A percentile compares a stretch with the other conserved stretches of the same genome.
Conservation (phyloP, 1,140 invertebrate species). For the Ceratina japonica region DNA sequence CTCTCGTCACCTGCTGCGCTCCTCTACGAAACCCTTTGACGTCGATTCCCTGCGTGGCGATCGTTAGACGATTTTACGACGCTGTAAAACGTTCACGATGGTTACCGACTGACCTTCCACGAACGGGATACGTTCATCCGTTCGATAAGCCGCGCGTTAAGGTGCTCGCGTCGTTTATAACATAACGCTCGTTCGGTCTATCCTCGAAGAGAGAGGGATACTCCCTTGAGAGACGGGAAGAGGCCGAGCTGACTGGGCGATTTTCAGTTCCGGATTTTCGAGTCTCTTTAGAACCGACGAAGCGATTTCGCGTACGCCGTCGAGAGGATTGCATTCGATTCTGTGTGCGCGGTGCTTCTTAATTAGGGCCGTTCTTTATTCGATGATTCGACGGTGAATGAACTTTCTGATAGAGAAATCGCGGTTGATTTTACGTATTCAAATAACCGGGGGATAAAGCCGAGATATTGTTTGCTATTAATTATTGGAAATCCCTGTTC, state of each 20-base stretch:
- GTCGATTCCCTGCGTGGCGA: conserved; percentile 34
- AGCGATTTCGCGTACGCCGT: background rate
- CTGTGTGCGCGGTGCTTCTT: background rate
- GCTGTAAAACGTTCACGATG: conserved; percentile 48
- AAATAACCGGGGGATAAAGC: no score
- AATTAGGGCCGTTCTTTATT: background rate
- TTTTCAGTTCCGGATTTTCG: background rate
- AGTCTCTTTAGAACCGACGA: background rate
- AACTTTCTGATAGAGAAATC: background rate
- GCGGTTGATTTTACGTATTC: no score
- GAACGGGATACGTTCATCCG: conserved; percentile 25
- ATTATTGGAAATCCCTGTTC: no score
- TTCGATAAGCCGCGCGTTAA: conserved; percentile 32
- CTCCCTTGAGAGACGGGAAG: background rate
- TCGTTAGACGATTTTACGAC: conserved; percentile 61
- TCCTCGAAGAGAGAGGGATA: background rate
- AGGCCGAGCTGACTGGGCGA: conserved; percentile 12
- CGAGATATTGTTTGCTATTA: no score
- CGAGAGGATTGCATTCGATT: background rate
- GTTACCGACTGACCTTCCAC: conserved; percentile 52
- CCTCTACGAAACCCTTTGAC: conserved; percentile 12
- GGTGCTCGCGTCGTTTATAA: conserved; percentile 29
- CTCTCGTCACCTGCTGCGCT: background rate
- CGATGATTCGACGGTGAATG: background rate
- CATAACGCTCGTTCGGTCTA: conserved; percentile 14